A percentile compares a stretch with the other conserved stretches of the same genome.
phyloP scores from a whole-genome alignment of 2,113 vertebrate species.

The Clarias gariepinus region DNA sequence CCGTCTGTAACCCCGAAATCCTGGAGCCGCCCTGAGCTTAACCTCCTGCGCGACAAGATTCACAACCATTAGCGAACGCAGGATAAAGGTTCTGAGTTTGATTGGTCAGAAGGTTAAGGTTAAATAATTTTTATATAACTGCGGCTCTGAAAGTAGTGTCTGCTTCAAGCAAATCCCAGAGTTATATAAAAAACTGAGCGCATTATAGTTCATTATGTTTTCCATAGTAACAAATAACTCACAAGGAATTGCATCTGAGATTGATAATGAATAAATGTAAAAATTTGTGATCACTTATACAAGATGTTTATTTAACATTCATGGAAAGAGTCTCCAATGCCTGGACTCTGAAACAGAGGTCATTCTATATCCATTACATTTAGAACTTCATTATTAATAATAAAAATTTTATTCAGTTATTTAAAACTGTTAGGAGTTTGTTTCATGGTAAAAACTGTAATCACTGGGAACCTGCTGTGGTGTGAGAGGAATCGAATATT shows the following conservation, averaged over 20 bases:
- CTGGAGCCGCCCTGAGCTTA: constrained; percentile 82
- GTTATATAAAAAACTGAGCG: background rate
- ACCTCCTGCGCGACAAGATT: constrained; percentile 69
- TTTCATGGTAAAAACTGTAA: background rate
- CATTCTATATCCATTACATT: background rate
- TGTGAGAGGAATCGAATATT: background rate
- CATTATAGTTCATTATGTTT: background rate
- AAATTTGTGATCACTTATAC: background rate
- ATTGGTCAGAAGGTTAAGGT: background rate
- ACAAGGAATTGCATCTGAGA: background rate
- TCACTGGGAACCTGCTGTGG: background rate
- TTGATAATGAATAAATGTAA: background rate
- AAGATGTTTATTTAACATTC: too few species aligned
- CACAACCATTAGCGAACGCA: background rate
- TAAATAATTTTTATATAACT: background rate
- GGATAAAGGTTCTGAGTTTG: background rate
- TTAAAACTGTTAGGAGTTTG: background rate
- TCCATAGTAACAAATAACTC: background rate
- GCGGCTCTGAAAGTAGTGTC: background rate
- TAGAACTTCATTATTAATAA: too few species aligned
- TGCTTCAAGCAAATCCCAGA: background rate
- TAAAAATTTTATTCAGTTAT: background rate
- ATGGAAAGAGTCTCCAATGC: background rate
- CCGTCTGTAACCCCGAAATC: constrained; percentile 86
- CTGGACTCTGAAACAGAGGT: background rate